Percentiles rank a stretch among this genome's conserved stretches.
Evolutionary conservation across 2,113 vertebrate genomes (phyloP).

Genomic region (Entosphenus tridentatus): DNA sequence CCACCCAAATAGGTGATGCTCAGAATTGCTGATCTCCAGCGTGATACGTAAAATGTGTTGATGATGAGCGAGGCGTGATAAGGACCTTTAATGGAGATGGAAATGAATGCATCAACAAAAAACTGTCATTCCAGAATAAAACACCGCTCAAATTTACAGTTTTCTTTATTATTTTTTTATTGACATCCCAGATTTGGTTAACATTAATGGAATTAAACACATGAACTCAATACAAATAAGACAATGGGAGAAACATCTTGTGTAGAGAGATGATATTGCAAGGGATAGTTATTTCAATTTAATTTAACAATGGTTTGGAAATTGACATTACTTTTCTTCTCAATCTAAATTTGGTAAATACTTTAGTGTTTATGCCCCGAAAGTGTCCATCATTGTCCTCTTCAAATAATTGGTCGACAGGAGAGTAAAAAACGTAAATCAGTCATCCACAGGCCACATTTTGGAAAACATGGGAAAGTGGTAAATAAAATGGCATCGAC

Average conservation of each 20-base stretch:
- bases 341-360: not conserved
- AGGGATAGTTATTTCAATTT: conserved; percentile 1
- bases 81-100: no score
- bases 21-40: no score
- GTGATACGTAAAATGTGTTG: no score
- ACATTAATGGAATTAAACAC: not conserved
- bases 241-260: not conserved
- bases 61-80: no score
- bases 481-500: not conserved
- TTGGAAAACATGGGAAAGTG: conserved; percentile 4
- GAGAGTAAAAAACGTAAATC: not conserved
- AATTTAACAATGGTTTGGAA: not conserved
- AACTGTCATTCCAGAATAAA: not conserved
- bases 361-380: no score
- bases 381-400: no score
- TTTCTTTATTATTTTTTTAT: conserved; percentile 4
- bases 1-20: no score
- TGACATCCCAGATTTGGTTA: conserved; percentile 1
- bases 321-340: not conserved
- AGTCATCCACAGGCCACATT: conserved; percentile 4
- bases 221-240: not conserved
- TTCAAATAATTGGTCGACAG: not conserved
- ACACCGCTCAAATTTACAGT: not conserved
- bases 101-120: no score
- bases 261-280: not conserved